Base-by-base conservation (phyloP, 53 echinoderm and acorn worm genomes). In the Mesocentrotus franciscanus region DNA sequence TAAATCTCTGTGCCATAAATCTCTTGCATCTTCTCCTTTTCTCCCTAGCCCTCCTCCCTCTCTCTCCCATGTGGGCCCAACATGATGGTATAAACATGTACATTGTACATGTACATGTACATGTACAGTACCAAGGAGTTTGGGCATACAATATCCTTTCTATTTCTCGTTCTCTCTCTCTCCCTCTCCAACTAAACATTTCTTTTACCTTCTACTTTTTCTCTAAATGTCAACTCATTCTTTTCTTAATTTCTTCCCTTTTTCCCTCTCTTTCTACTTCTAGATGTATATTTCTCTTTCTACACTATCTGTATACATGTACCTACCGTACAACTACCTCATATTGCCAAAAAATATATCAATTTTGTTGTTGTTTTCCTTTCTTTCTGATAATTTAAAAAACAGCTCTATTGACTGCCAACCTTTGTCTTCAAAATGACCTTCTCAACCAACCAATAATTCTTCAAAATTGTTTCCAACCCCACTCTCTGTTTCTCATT, bases 401-500 rank as follows among this genome's bases (percentile, higher is more conserved):
- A 79, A 39, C 4, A 30, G 13, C 39, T 15, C 17, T 39, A 79
- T 39, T 79, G 16, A 81, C 16, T 18, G 9, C n/a, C 13, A n/a
- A 13, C 4, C 16, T n/a, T 58, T 58, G 59, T 87, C 87, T 87
- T n/a, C 32, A 55, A 7, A 24, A 58, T 87, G 29, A 58, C 58
- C 87, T 87, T 29, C 33, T n/a, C n/a, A 87, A 56, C 58, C 12
- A 57, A 57, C 87, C 58, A 27, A 87, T 56, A 87, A 58, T 87
- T 87, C 32, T 56, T 55, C 26, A 15, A 87, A 87, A 87, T 87
- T 87, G 58, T 0, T 87, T 58, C 26, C n/a, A 87, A 58, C 24
- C 87, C n/a, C 32, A 57, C 87, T 29, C 58, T 87, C 87, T 87
- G 87, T 87, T 58, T 58, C 58, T 58, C 58, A 87, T 58, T 87